Conservation (phyloP, 1,140 invertebrate genomes). For the Pararge aegeria region DNA sequence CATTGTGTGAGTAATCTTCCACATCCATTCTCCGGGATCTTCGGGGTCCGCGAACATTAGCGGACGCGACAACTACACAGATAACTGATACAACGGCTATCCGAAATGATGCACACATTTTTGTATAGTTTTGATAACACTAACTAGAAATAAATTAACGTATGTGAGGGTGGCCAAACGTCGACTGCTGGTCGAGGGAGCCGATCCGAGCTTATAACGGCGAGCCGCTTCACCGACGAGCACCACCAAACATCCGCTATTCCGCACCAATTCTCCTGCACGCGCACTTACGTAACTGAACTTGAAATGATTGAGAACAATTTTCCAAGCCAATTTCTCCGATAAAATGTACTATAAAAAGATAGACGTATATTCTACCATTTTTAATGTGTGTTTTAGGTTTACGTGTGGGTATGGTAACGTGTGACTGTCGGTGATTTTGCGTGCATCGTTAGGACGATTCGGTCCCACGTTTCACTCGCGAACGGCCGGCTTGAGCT, state of each 20-base stretch:
- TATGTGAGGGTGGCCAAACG: constrained; percentile 64
- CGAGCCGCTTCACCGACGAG: constrained; percentile 63
- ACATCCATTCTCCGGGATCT: constrained; percentile 67
- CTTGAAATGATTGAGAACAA: constrained; percentile 78
- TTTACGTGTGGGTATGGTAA: constrained; percentile 46
- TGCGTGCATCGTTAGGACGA: constrained; percentile 53
- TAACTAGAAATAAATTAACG: constrained; percentile 58
- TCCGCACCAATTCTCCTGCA: constrained; percentile 79
- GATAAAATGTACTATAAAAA: constrained; percentile 78
- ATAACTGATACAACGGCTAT: constrained; percentile 66
- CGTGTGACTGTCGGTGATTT: constrained; percentile 44
- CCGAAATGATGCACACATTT: constrained; percentile 72
- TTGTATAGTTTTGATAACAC: constrained; percentile 52
- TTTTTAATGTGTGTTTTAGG: constrained; percentile 44
- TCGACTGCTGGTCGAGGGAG: constrained; percentile 67
- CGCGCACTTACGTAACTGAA: constrained; percentile 80
- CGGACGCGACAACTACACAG: constrained; percentile 60
- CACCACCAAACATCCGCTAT: constrained; percentile 78
- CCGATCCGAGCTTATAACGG: constrained; percentile 75
- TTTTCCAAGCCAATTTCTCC: constrained; percentile 80
- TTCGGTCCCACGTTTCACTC: constrained; percentile 60
- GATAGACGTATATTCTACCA: constrained; percentile 48
- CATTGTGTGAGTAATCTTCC: constrained; percentile 64
- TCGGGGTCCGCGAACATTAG: constrained; percentile 63
- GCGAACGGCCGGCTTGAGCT: constrained; percentile 48